Evolutionary conservation across 2,888 invertebrate genomes (phyloP), one percentile per base, ranked within the genome.

Genomic region (Troides aeacus): DNA sequence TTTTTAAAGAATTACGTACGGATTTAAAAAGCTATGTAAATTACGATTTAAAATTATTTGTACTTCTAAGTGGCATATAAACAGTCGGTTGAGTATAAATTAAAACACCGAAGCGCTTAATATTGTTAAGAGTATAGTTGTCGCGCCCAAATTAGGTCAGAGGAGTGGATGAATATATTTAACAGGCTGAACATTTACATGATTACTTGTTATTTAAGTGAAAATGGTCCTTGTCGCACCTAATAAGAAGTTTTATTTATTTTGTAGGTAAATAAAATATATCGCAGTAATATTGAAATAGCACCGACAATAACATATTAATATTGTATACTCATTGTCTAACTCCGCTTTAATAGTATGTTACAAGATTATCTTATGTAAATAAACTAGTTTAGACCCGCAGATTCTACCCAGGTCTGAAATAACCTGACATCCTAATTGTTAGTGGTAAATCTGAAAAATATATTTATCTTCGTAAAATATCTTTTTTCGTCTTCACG

Each of bases 1-100:
- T 74, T 21, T 67, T 78, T 79, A 76, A 79, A 77, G 21, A 71
- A 21, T 21, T 61, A n/a, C 23, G 23, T 23, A 58, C 21, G 6
- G 7, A 5, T 53, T 53, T 53, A 53, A 53, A 46, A n/a, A 53
- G 53, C n/a, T 53, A 53, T 3, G 7, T 53, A n/a, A n/a, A 53
- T n/a, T 18, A n/a, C n/a, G 5, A 12, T 53, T 53, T 8, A 18
- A 53, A 53, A n/a, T 53, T 53, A 53, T 53, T 53, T 7, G 6
- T 3, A 53, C 53, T 12, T 53, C n/a, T n/a, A n/a, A 53, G 5
- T n/a, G 18, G n/a, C 3, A n/a, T 50, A 5, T 53, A n/a, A 53
- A 53, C 8, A n/a, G 5, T n/a, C 1, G 18, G 18, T n/a, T n/a
- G n/a, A 18, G 6, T 2, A 18, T n/a, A n/a, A 53, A 53, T 53